Evolutionary conservation across 2,888 invertebrate species (phyloP).

Genomic region (Siphlonurus alternatus): DNA sequence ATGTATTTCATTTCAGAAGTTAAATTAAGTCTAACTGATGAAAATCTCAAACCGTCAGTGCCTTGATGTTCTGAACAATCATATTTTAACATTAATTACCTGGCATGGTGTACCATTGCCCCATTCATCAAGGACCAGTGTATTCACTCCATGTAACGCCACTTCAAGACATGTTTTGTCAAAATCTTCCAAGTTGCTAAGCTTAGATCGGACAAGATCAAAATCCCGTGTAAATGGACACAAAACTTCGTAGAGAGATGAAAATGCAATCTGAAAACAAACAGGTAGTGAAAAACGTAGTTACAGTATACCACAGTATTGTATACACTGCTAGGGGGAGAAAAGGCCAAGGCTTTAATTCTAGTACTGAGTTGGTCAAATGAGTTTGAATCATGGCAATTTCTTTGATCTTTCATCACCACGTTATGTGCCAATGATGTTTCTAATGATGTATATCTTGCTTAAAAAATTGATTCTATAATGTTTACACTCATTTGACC

Average conservation of each 20-base stretch:
- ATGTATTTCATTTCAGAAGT: not conserved
- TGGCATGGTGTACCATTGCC: conserved; percentile 75
- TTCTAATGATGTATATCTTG: no score
- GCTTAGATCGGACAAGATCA: conserved; percentile 54
- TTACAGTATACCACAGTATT: not conserved
- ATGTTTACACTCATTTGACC: no score
- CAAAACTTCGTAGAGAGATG: conserved; percentile 40
- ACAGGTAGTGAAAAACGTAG: not conserved
- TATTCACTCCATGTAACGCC: conserved; percentile 61
- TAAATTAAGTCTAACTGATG: no score
- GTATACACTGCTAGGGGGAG: not conserved
- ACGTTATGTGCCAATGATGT: no score
- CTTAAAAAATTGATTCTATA: no score
- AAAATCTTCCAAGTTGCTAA: conserved; percentile 61
- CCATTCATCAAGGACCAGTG: conserved; percentile 73
- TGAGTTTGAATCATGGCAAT: no score
- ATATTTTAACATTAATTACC: no score
- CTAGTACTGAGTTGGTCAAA: no score
- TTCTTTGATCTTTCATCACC: no score
- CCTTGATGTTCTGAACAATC: no score
- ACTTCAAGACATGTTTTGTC: conserved; percentile 75
- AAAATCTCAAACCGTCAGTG: no score
- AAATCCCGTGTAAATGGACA: conserved; percentile 82
- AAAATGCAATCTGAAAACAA: conserved; percentile 30
- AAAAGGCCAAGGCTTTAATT: no score